phyloP scores from a whole-genome alignment of 2,888 invertebrate genomes.

The Ormia ochracea region DNA sequence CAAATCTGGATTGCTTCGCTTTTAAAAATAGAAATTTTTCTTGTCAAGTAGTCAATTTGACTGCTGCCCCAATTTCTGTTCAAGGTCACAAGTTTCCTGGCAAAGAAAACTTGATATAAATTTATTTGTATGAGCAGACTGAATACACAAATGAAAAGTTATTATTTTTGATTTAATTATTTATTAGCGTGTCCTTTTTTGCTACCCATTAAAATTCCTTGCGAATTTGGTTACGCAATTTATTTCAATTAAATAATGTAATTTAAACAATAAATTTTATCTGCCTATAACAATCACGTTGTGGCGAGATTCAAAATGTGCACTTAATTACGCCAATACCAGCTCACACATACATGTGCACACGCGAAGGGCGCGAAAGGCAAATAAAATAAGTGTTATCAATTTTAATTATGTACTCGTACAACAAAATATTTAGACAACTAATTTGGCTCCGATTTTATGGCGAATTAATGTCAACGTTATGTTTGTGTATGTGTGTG shows the following conservation, averaged over 20 bases:
- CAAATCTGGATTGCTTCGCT: no score
- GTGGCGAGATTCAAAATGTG: background rate
- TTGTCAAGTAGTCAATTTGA: no score
- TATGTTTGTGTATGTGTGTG: no score
- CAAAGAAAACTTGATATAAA: no score
- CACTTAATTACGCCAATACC: slow-evolving; percentile 8
- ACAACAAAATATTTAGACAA: slow-evolving; percentile 34
- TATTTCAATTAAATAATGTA: slow-evolving; percentile 10
- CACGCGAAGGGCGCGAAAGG: background rate
- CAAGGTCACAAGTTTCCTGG: no score
- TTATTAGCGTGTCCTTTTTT: background rate
- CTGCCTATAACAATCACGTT: background rate
- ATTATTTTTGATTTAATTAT: no score
- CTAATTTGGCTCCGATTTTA: slow-evolving; percentile 36
- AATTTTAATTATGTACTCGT: slow-evolving; percentile 37
- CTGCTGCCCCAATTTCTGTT: no score
- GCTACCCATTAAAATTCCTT: background rate
- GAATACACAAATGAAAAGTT: no score
- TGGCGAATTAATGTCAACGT: slow-evolving; percentile 29
- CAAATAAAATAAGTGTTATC: slow-evolving; percentile 22
- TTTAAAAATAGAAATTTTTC: no score
- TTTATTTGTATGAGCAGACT: no score
- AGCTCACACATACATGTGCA: background rate
- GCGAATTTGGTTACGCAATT: background rate
- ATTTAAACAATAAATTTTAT: background rate